Base-by-base conservation (phyloP, 2,888 invertebrate genomes). In the Pycnomerus fuliginosus region DNA sequence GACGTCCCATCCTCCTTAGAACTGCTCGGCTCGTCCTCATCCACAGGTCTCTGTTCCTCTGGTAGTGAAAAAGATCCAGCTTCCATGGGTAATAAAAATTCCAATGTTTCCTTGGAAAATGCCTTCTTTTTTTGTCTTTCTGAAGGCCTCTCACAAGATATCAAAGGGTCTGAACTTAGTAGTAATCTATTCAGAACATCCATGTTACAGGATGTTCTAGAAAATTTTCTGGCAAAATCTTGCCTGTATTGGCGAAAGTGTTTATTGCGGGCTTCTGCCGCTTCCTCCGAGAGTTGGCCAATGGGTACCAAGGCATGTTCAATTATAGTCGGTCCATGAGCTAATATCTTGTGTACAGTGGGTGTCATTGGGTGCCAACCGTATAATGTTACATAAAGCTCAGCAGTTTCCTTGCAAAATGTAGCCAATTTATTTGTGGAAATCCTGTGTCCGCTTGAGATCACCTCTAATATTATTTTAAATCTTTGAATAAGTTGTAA, bases 351-450 rank as follows among this genome's bases (percentile, higher is more conserved):
- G 43, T 63, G 63, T 43, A 65, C 27, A 2, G 62, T 67, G 5
- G 65, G 60, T 8, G 62, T 55, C 66, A 67, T 67, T 2, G 56
- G 60, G 30, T 57, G 54, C 53, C 56, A 58, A 12, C 42, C 24
- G 39, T 50, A 58, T 8, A 44, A 17, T 2, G 35, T 27, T 2
- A 20, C 20, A 20, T 20, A 8, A 4, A 20, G 20, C 8, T 20
- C 20, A 5, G 20, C 20, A 20, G 20, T 20, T 20, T 20, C 8
- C 20, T 5, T 20, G 20, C 5, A 4, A 8, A 20, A 20, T 8
- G 4, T 8, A 5, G 20, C 4, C 4, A 20, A 20, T 20, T 8
- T 20, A 5, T 8, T 4, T 4, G 8, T 8, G 20, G 4, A 8
- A 14, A 16, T 17, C 13, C 17, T 16, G 17, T 32, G 12, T 16